Conservation (phyloP, 2,797 vertebrate genomes). For the Thunnus albacares region DNA sequence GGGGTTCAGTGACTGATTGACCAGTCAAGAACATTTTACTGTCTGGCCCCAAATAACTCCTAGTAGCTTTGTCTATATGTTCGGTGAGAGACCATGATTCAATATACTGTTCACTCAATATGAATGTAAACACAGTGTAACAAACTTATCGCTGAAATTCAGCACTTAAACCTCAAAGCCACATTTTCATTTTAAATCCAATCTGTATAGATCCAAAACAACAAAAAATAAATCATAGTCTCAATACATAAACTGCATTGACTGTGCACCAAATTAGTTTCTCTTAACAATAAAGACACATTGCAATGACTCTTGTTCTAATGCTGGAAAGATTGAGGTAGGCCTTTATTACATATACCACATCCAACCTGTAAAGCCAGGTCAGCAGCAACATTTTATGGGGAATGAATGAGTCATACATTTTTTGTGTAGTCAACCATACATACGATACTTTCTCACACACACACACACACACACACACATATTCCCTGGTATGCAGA, state of each 20-base stretch:
- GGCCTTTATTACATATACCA: neutral
- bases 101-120: neutral
- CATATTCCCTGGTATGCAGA: slow-evolving; percentile 71
- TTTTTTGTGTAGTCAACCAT: slow-evolving; percentile 25
- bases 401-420: slow-evolving; percentile 34
- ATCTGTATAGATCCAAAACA: neutral
- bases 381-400: slow-evolving; percentile 34
- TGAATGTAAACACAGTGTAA: no score
- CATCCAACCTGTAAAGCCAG: slow-evolving; percentile 17
- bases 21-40: no score
- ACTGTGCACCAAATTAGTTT: neutral
- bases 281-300: neutral
- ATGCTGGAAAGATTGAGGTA: neutral
- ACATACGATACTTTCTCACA: slow-evolving; percentile 25
- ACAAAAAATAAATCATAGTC: neutral
- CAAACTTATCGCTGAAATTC: no score
- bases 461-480: slow-evolving; percentile 32
- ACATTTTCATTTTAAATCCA: neutral
- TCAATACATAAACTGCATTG: neutral
- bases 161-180: neutral
- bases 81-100: neutral
- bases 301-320: neutral
- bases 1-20: neutral
- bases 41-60: no score
- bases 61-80: slow-evolving; percentile 1